These are phyloP conservation scores for Brachionus calyciflorus DNA, from an alignment of 1,140 invertebrate species.

Conservation along the genomic window DNA sequence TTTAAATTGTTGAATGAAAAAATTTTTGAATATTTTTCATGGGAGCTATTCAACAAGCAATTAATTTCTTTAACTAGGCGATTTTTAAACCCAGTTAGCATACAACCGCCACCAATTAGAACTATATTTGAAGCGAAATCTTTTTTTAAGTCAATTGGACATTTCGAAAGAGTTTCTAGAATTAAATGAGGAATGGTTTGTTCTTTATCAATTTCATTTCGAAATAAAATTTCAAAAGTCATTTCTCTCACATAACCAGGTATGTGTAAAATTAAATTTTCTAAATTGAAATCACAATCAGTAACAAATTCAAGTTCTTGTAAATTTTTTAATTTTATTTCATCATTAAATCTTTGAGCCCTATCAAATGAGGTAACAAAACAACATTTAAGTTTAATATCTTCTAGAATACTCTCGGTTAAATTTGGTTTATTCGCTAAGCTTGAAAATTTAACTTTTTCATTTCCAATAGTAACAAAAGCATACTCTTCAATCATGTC, in stretches of 20 bases:
- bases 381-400: constrained; percentile 68
- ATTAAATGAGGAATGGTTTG: constrained; percentile 79
- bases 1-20: constrained; percentile 70
- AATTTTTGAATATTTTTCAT: constrained; percentile 65
- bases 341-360: constrained; percentile 64
- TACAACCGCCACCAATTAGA: constrained; percentile 76
- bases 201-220: constrained; percentile 73
- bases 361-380: constrained; percentile 76
- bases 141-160: constrained; percentile 72
- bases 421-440: constrained; percentile 33
- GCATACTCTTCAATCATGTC: neutral
- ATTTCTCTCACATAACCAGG: constrained; percentile 66
- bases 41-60: constrained; percentile 64
- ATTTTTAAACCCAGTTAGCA: constrained; percentile 74
- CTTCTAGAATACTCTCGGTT: constrained; percentile 61
- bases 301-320: neutral
- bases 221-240: constrained; percentile 77
- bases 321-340: constrained; percentile 46
- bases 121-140: constrained; percentile 76
- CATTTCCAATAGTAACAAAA: neutral
- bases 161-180: constrained; percentile 74
- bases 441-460: neutral
- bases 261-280: neutral
- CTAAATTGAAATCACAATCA: neutral
- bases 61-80: constrained; percentile 73